Evolutionary conservation across 2,113 vertebrate genomes (phyloP).

Genomic region (Australoheros scitulus): DNA sequence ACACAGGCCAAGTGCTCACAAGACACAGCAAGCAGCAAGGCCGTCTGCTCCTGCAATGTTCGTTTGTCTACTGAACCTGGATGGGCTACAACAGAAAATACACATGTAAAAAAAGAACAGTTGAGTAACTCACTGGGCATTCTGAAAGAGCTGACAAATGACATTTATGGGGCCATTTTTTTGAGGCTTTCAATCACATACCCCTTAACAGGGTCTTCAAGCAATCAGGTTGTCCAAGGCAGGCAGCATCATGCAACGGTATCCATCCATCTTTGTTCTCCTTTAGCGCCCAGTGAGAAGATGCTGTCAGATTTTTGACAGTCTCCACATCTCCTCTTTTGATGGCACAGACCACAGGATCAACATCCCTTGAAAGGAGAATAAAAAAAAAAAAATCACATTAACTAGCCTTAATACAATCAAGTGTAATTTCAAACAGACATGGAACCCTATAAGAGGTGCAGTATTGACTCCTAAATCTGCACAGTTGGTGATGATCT

Average conservation of each 20-base stretch:
- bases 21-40: conserved; percentile 88
- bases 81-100: conserved; percentile 76
- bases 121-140: not conserved
- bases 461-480: not conserved
- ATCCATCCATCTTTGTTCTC: conserved; percentile 91
- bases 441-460: not conserved
- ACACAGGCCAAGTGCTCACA: conserved; percentile 87
- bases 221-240: conserved; percentile 85
- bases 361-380: conserved; percentile 55
- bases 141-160: not conserved
- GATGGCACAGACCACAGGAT: conserved; percentile 65
- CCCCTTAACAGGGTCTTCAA: conserved; percentile 85
- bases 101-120: not conserved
- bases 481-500: not conserved
- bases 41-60: conserved; percentile 92
- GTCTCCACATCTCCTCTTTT: conserved; percentile 78
- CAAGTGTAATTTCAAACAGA: not conserved
- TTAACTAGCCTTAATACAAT: not conserved
- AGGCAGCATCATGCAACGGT: conserved; percentile 90
- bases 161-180: not conserved
- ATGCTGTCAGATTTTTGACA: conserved; percentile 80
- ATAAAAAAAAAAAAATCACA: not conserved
- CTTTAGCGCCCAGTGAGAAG: conserved; percentile 82
- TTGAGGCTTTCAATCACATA: conserved; percentile 60
- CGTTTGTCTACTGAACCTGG: conserved; percentile 89